Evolutionary conservation across 2,113 vertebrate genomes (phyloP).

Genomic region (Pelmatolapia mariae): DNA sequence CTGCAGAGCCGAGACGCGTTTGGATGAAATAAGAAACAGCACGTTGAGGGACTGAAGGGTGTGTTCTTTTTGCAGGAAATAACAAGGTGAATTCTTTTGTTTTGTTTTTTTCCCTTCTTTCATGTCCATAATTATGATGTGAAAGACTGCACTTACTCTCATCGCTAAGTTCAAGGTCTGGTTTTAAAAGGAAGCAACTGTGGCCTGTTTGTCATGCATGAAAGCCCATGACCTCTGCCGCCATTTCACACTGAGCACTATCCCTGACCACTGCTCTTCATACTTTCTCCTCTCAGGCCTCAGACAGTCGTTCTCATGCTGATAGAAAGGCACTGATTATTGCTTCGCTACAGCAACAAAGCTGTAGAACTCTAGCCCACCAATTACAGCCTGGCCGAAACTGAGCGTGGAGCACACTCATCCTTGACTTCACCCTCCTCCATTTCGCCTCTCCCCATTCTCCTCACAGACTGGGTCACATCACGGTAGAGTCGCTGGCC

Average conservation of each 20-base stretch:
- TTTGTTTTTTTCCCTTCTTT: neutral
- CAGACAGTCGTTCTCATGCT: neutral
- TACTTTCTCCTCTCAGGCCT: neutral
- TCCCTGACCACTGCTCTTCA: neutral
- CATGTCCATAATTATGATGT: neutral
- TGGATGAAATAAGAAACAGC: neutral
- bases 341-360: neutral
- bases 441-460: neutral
- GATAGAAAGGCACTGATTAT: slow-evolving; percentile 30
- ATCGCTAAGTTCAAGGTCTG: neutral
- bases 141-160: neutral
- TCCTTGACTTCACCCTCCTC: slow-evolving; percentile 53
- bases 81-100: neutral
- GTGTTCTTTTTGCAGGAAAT: neutral
- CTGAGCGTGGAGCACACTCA: slow-evolving; percentile 3
- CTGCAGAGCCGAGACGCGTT: neutral
- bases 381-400: slow-evolving; percentile 9
- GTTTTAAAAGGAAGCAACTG: neutral
- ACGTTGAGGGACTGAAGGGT: neutral
- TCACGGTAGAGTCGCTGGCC: slow-evolving; percentile 33
- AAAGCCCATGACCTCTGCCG: slow-evolving; percentile 25
- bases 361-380: neutral
- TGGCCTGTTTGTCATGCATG: neutral
- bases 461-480: slow-evolving; percentile 31
- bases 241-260: neutral